phyloP scores from a whole-genome alignment of 2,797 vertebrate genomes.

The Macropodus opercularis region DNA sequence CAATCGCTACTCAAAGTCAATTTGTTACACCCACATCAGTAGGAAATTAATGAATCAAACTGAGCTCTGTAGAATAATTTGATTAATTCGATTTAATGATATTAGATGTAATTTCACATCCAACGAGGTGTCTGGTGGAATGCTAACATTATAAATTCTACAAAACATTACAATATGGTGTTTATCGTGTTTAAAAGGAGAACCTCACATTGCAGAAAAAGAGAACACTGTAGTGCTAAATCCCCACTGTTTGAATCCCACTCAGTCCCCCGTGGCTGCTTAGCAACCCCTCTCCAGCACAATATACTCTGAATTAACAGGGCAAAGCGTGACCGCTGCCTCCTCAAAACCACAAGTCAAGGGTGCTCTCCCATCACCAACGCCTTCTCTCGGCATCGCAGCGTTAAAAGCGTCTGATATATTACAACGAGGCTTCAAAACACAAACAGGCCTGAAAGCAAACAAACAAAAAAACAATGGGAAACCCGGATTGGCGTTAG shows the following conservation, averaged over 20 bases:
- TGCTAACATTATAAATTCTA: conserved; percentile 20
- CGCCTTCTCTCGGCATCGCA: conserved; percentile 55
- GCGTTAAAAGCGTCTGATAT: conserved; percentile 53
- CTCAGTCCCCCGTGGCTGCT: conserved; percentile 80
- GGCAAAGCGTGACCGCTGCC: conserved; percentile 78
- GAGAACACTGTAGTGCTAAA: conserved; percentile 66
- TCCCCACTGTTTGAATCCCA: conserved; percentile 80
- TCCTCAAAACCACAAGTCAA: conserved; percentile 76
- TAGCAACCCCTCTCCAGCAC: conserved; percentile 83
- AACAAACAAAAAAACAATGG: conserved; percentile 25
- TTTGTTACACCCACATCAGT: not conserved
- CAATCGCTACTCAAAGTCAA: conserved; percentile 10
- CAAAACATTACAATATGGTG: conserved; percentile 25
- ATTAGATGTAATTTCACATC: not conserved
- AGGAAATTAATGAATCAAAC: not conserved
- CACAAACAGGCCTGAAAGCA: conserved; percentile 33
- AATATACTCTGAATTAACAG: conserved; percentile 81
- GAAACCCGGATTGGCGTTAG: not conserved
- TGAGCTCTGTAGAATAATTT: not conserved
- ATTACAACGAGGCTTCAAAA: conserved; percentile 29
- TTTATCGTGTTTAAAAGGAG: conserved; percentile 27
- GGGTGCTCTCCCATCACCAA: conserved; percentile 71
- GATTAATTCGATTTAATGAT: not conserved
- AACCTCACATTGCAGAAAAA: conserved; percentile 50
- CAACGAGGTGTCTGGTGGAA: not conserved